A percentile compares a stretch with the other conserved stretches of the same genome.
These are phyloP conservation scores for Rhamnusium bicolor DNA, from an alignment of 2,888 invertebrate genomes.

Conservation along the genomic window DNA sequence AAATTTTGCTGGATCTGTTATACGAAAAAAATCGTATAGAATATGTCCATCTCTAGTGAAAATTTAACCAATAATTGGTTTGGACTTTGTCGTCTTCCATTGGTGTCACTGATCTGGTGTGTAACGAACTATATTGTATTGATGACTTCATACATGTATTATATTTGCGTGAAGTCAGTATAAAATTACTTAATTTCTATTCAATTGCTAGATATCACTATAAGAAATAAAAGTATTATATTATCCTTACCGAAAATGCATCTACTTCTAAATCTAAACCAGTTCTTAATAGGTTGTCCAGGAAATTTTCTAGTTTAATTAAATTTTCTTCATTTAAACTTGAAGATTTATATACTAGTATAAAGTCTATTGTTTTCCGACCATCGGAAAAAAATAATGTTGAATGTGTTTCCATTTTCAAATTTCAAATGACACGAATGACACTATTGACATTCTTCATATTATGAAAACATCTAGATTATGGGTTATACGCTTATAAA, in stretches of 20 bases:
- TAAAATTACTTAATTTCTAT: too few relatives aligned
- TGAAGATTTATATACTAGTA: conserved; percentile 52
- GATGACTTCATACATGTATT: too few relatives aligned
- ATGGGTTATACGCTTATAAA: too few relatives aligned
- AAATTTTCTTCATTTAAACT: conserved; percentile 36
- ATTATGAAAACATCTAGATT: neutral
- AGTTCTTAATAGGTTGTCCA: conserved; percentile 57
- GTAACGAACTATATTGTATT: too few relatives aligned
- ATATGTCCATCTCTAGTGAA: too few relatives aligned
- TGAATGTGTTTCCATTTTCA: neutral
- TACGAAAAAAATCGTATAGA: too few relatives aligned
- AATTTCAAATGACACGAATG: neutral
- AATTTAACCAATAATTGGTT: too few relatives aligned
- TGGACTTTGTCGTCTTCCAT: too few relatives aligned
- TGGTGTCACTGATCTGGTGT: too few relatives aligned
- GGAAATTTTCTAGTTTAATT: conserved; percentile 52
- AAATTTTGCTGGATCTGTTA: too few relatives aligned
- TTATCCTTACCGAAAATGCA: conserved; percentile 51
- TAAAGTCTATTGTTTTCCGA: conserved; percentile 51
- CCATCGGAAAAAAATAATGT: conserved; percentile 42
- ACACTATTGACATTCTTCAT: neutral
- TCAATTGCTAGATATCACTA: too few relatives aligned
- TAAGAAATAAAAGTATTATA: neutral
- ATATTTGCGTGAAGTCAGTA: too few relatives aligned
- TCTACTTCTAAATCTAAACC: conserved; percentile 60